Percentiles rank a stretch among this genome's conserved stretches.
These are phyloP conservation scores for Siniperca knerii DNA, from an alignment of 2,113 vertebrate species.

Conservation along the genomic window DNA sequence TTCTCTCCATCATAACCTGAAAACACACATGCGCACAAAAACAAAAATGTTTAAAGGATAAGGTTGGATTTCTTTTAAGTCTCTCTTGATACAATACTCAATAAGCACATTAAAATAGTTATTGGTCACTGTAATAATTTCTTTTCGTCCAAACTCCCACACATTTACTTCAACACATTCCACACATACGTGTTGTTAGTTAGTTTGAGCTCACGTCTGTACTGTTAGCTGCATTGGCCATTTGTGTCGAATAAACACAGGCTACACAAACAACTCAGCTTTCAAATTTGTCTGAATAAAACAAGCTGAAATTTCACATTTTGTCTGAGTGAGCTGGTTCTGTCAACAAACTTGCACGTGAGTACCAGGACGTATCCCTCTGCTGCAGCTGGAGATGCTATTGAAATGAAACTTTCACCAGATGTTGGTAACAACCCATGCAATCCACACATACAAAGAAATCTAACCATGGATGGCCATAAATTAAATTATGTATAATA, in stretches of 20 bases:
- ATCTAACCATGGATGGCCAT: too few species aligned
- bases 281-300: neutral
- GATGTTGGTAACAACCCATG: too few species aligned
- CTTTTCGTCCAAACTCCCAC: neutral
- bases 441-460: too few species aligned
- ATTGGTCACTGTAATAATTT: neutral
- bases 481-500: too few species aligned
- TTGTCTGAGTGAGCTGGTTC: neutral
- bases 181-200: neutral
- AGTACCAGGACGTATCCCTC: neutral
- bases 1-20: conserved; percentile 80
- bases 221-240: neutral
- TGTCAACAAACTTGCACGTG: neutral
- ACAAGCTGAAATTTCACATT: neutral
- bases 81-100: neutral
- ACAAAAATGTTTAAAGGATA: neutral
- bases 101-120: neutral
- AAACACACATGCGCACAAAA: neutral
- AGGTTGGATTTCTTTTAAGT: neutral
- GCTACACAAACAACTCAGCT: neutral
- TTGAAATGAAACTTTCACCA: too few species aligned
- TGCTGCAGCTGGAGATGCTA: neutral
- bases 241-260: too few species aligned
- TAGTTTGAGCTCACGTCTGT: neutral
- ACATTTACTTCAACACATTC: neutral